phyloP scores from a whole-genome alignment of 1,140 invertebrate species.

The Neuroterus valhalla region DNA sequence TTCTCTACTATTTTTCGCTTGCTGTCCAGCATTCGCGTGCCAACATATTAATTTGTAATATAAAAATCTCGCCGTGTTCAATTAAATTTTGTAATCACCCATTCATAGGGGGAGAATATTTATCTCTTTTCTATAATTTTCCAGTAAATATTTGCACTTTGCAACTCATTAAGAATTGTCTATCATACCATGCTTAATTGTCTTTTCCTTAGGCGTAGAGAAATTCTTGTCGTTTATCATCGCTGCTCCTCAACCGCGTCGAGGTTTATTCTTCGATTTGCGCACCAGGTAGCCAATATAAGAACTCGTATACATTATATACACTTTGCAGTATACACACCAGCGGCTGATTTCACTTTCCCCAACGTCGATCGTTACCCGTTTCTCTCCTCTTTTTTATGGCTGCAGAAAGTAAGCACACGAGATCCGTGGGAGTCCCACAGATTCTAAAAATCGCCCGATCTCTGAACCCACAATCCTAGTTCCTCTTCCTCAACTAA shows the following conservation, averaged over 20 bases:
- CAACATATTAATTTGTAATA: too few relatives aligned
- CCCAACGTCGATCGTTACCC: constrained; percentile 32
- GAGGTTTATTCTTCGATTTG: constrained; percentile 28
- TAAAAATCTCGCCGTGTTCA: too few relatives aligned
- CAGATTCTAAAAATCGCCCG: too few relatives aligned
- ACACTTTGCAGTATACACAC: constrained; percentile 23
- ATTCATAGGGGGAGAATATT: too few relatives aligned
- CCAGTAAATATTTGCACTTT: constrained; percentile 14
- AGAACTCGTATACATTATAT: constrained; percentile 49
- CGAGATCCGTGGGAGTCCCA: too few relatives aligned
- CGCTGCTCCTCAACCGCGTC: constrained; percentile 11
- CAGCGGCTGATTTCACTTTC: constrained; percentile 45
- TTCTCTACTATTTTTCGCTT: too few relatives aligned
- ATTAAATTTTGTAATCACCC: too few relatives aligned
- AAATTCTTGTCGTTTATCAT: constrained; percentile 28
- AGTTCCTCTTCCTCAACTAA: too few relatives aligned
- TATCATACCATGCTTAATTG: constrained; percentile 22
- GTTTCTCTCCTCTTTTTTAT: constrained; percentile 33
- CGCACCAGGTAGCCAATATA: background rate
- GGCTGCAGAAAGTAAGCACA: constrained; percentile 50
- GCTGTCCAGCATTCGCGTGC: too few relatives aligned
- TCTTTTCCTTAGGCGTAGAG: constrained; percentile 22
- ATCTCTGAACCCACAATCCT: too few relatives aligned
- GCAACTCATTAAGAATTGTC: constrained; percentile 12
- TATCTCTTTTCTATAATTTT: background rate